Evolutionary conservation across 2,888 invertebrate genomes (phyloP).

Genomic region (Aspidiotus destructor): DNA sequence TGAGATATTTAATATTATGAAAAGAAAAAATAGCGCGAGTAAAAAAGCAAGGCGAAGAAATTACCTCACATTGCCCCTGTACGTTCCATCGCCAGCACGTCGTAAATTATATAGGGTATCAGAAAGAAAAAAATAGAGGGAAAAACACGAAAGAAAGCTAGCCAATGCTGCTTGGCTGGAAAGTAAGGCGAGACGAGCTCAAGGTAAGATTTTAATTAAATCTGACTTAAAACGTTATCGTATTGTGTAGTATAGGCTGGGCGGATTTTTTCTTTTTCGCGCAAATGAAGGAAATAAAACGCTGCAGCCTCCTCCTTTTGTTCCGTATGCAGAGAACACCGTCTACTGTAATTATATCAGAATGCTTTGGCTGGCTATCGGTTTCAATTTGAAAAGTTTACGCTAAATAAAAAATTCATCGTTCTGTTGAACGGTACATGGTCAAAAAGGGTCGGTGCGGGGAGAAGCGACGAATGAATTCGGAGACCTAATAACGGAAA

Average conservation of each 20-base stretch:
- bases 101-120: neutral
- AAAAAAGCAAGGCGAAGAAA: neutral
- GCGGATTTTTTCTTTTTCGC: too few species aligned
- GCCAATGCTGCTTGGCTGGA: constrained; percentile 1
- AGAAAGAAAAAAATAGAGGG: neutral
- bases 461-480: neutral
- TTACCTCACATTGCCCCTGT: neutral
- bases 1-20: too few species aligned
- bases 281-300: neutral
- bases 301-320: neutral
- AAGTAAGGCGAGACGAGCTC: constrained; percentile 7
- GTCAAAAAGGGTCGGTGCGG: neutral
- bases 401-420: constrained; percentile 30
- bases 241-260: too few species aligned
- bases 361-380: constrained; percentile 26
- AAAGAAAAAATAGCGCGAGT: neutral
- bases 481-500: neutral
- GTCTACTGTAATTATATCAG: constrained; percentile 29
- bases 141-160: constrained; percentile 1
- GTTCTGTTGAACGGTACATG: constrained; percentile 7
- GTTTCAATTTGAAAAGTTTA: constrained; percentile 30
- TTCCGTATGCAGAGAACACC: constrained; percentile 30
- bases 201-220: constrained; percentile 32
- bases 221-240: constrained; percentile 28
- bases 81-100: neutral